Conservation (phyloP, 2,797 vertebrate genomes). For the Mormyrops boulengeri region DNA sequence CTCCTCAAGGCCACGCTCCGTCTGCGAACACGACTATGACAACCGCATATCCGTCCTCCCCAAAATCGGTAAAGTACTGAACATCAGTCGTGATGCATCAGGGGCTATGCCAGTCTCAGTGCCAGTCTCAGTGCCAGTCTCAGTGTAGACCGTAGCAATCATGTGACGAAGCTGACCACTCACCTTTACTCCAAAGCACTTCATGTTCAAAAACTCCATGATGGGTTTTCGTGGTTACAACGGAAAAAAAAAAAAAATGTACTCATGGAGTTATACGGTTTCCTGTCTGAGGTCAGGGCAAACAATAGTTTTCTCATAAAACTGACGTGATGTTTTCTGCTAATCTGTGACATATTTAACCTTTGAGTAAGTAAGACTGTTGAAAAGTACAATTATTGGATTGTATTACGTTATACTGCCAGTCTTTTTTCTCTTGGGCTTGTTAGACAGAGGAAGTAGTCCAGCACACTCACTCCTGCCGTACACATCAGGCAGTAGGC, state of each 20-base stretch:
- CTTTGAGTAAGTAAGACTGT: not conserved
- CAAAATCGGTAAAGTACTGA: constrained; percentile 24
- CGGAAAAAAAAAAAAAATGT: not conserved
- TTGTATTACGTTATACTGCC: not conserved
- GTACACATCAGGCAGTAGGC: not conserved
- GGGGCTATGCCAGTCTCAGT: not conserved
- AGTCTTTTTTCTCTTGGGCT: not conserved
- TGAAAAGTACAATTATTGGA: not conserved
- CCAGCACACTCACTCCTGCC: not conserved
- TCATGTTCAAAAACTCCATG: not conserved
- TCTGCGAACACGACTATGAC: constrained; percentile 42
- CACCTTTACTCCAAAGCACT: not conserved
- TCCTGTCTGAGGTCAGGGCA: not conserved
- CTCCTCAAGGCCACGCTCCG: constrained; percentile 28
- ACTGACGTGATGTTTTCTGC: not conserved
- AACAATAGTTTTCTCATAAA: not conserved
- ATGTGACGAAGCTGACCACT: not conserved
- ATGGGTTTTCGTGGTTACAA: not conserved
- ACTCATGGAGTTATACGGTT: not conserved
- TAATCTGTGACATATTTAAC: not conserved
- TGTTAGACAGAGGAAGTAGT: not conserved
- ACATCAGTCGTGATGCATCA: not conserved
- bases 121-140: too few species aligned
- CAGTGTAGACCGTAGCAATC: not conserved
- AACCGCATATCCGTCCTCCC: constrained; percentile 40